A percentile compares a stretch with the other conserved stretches of the same genome.
These are phyloP conservation scores for Phortica magna DNA, from an alignment of 2,888 invertebrate species.

Conservation along the genomic window DNA sequence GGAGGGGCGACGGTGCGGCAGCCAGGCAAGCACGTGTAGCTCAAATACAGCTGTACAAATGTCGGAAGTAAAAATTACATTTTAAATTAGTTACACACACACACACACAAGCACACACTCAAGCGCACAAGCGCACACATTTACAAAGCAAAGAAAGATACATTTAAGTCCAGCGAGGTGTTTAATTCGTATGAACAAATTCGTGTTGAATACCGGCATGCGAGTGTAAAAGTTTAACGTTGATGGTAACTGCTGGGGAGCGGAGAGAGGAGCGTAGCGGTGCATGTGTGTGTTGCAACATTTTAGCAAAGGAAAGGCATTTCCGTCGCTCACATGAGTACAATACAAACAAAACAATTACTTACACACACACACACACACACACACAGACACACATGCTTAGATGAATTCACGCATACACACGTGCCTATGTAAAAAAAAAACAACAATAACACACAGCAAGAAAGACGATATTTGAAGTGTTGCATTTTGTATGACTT, in stretches of 20 bases:
- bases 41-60: constrained; percentile 63
- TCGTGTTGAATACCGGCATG: constrained; percentile 56
- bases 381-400: constrained; percentile 10
- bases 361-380: constrained; percentile 39
- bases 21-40: constrained; percentile 26
- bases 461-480: too few relatives aligned
- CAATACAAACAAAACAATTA: not conserved
- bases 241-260: too few relatives aligned
- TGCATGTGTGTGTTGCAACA: too few relatives aligned
- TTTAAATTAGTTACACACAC: constrained; percentile 65
- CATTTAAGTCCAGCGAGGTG: constrained; percentile 19
- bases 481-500: too few relatives aligned
- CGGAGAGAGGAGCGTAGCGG: too few relatives aligned
- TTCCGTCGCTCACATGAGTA: constrained; percentile 6
- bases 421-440: not conserved
- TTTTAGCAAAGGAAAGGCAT: too few relatives aligned
- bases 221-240: constrained; percentile 53
- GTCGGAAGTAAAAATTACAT: constrained; percentile 70
- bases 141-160: constrained; percentile 40
- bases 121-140: constrained; percentile 27
- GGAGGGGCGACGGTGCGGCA: too few relatives aligned
- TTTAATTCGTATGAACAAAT: constrained; percentile 47
- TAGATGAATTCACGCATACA: not conserved
- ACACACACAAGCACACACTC: constrained; percentile 27
- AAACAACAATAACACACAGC: not conserved